Evolutionary conservation across 2,113 vertebrate species (phyloP), one percentile per base, ranked within the genome.

Genomic region (Nothocercus nigrocapillus): DNA sequence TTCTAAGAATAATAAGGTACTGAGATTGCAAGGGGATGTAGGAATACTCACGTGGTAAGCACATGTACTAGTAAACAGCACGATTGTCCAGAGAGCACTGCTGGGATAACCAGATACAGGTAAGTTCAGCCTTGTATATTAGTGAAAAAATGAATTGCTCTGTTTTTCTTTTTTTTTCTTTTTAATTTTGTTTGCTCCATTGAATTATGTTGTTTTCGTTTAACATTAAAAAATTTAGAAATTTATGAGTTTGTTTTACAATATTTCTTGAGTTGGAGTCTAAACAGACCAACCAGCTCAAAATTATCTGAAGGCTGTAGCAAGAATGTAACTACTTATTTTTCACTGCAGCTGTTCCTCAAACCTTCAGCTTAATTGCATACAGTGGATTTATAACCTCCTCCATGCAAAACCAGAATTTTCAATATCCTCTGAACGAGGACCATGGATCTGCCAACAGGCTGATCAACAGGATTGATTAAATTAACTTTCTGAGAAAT

Each of bases 401-500:
- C 62, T 75, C 67, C 22, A 42, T 89, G 61, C 53, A 47, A 76
- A 92, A 72, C 27, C 38, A 86, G 34, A 28, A 84, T 78, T 95
- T 94, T 82, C 82, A 78, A 10, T 90, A 66, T 32, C 9, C 1
- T 90, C 64, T 93, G 62, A 80, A 86, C 38, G 27, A 94, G 11
- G 28, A 17, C 28, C 79, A 81, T 74, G 68, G 51, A 72, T 82
- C 69, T 93, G 42, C 28, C 72, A 36, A 36, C 36, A 36, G 36
- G 36, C 36, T 36, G 36, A 36, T 36, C 36, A 36, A 7, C 1
- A 1, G 56, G 53, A 82, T 67, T 91, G 68, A 92, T 95, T 61
- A 90, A 76, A 82, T 94, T 86, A 78, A 18, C 47, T 64, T 90
- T 77, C 66, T 84, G 90, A 91, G 63, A 88, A 90, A 90, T 47